phyloP scores from a whole-genome alignment of 2,113 vertebrate species.

The Forbesichthys agassizii region DNA sequence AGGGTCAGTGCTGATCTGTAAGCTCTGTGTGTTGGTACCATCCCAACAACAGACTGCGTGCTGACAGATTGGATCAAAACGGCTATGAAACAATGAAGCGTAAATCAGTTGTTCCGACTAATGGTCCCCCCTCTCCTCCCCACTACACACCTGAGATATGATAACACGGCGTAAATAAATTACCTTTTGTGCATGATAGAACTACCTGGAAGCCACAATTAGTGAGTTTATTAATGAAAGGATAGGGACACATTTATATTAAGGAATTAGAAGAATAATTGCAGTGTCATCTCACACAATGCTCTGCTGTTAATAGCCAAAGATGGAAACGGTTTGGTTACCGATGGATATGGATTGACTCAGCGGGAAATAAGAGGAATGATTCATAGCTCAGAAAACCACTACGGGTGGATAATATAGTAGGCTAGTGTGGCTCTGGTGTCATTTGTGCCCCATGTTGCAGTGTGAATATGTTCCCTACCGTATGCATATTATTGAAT shows the following conservation, averaged over 20 bases:
- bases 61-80: neutral
- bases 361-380: neutral
- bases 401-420: constrained; percentile 41
- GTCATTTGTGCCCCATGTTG: constrained; percentile 18
- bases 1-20: neutral
- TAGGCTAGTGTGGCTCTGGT: constrained; percentile 23
- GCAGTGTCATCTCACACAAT: neutral
- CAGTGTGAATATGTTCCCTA: constrained; percentile 16
- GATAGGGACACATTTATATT: neutral
- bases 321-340: constrained; percentile 22
- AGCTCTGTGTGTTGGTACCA: neutral
- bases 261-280: neutral
- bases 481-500: neutral
- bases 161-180: constrained; percentile 1
- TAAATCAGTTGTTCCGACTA: neutral
- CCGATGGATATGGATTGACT: constrained; percentile 9
- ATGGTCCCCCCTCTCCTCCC: neutral
- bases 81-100: neutral
- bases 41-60: neutral
- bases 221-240: neutral
- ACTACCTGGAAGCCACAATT: neutral
- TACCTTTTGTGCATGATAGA: neutral
- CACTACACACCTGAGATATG: neutral
- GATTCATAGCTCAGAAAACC: constrained; percentile 6
- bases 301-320: constrained; percentile 13